Base-by-base conservation (phyloP, 2,113 vertebrate species). In the Nibea coibor region DNA sequence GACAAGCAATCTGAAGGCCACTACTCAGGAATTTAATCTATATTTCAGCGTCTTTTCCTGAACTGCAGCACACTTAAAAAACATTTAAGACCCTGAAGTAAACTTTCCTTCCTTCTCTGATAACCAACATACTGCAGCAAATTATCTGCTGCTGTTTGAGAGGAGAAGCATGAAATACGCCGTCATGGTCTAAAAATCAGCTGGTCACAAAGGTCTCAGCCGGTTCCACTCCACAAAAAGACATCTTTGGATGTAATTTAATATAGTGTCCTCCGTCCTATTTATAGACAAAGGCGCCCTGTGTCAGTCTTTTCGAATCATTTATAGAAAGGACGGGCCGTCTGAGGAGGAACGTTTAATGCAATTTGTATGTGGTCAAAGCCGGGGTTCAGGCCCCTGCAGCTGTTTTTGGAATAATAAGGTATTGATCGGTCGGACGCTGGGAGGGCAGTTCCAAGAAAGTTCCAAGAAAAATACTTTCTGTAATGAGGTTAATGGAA, bases 211-310 rank as follows among this genome's bases (percentile, higher is more conserved):
- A 39, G 26, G 62, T 57, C 58, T 67, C n/a, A 3, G 17, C 78
- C 28, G 11, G 19, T 63, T 72, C 51, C 12, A 6, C 64, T 62
- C 7, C 16, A 57, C 72, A 87, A 81, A 89, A 84, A 87, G 75
- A 75, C 50, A 62, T 78, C 48, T 77, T 78, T 80, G 10, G 9
- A 22, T 73, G 87, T 89, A 77, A 89, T 85, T 78, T 35, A 78
- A 90, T 83, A 75, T 10, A 31, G 50, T 16, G 63, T 72, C 54
- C 24, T 69, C 16, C 16, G 22, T 26, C 47, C 75, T 86, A 90
- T 92, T 86, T 63, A 78, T 70, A 82, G 75, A 72, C 58, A 57
- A 14, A 11, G 19, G 45, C 51, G 31, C 31, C 26, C 56, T 10
- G 43, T 66, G 45, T 67, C 39, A 28, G 57, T 75, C 61, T 16